phyloP scores from a whole-genome alignment of 2,113 vertebrate genomes.

The Pseudopodoces humilis region DNA sequence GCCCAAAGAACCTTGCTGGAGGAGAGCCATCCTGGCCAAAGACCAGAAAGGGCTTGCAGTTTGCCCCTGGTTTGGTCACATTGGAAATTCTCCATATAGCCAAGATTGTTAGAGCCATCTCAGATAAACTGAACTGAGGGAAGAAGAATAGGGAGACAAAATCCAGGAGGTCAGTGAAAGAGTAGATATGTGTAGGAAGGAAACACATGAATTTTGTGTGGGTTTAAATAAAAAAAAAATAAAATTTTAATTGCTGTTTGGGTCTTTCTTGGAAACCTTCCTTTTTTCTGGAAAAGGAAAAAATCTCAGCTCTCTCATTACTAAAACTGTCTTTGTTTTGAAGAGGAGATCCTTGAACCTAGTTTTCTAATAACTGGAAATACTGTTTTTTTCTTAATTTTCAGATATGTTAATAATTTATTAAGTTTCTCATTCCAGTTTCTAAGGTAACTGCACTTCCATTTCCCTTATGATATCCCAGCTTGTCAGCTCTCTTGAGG shows the following conservation, averaged over 20 bases:
- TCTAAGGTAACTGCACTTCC: background rate
- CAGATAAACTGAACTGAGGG: background rate
- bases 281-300: constrained; percentile 79
- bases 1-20: background rate
- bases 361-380: constrained; percentile 84
- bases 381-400: constrained; percentile 82
- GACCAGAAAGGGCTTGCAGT: background rate
- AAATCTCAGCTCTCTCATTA: constrained; percentile 75
- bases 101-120: background rate
- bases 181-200: background rate
- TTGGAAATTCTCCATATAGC: background rate
- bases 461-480: background rate
- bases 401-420: constrained; percentile 81
- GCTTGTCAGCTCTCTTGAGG: background rate
- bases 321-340: constrained; percentile 79
- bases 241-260: background rate
- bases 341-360: constrained; percentile 79
- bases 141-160: background rate
- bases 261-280: constrained; percentile 78
- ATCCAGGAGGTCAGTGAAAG: background rate
- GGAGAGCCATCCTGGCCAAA: background rate
- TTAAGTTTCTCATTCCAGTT: constrained; percentile 72
- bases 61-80: background rate
- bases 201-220: background rate
- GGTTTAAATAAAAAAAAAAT: background rate